Base-by-base conservation (phyloP, 2,797 vertebrate genomes). In the Uromys caudimaculatus region DNA sequence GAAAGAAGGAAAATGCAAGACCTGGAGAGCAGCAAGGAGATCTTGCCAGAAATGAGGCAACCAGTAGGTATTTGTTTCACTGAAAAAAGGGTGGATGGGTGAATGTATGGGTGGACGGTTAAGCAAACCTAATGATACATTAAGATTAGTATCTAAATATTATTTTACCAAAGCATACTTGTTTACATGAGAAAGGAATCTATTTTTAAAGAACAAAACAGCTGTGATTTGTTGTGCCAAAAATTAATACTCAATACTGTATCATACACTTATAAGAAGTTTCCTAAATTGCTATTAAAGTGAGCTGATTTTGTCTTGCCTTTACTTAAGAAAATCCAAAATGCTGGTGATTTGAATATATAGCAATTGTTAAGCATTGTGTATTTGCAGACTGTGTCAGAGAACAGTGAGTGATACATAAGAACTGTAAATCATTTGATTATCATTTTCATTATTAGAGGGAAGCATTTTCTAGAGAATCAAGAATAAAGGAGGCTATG, bases 21-120 rank as follows among this genome's bases (percentile, higher is more conserved):
- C 79, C 16, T 79, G 91, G 75, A 88, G 62, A 77, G 58, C 14
- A 90, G 24, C 3, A 1, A 29, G 0, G 29, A 86, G 7, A 7
- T 91, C 47, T 86, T 91, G 2, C 47, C 75, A 44, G 29, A 94
- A n/a, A 73, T 58, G 44, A 84, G 71, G 24, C 27, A 91, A 64
- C 23, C n/a, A 96, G 52, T 93, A 94, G 75, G 82, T 96, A 89
- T 97, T 71, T 71, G 19, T 50, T 90, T 79, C 2, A 6, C 87
- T 14, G 56, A 32, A 44, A 8, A 16, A 50, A 79, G 56, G 27
- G 27, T 71, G 38, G 54, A 60, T 21, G 8, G 19, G 4, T 24
- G 2, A 5, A 38, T 62, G 73, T 60, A 47, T 69, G 24, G 47
- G 9, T 44, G 23, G 44, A 78, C 62, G 35, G 21, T 96, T 35